These are phyloP conservation scores for Tryphoninae sp. DNA, from an alignment of 2,888 invertebrate genomes.

Conservation along the genomic window DNA sequence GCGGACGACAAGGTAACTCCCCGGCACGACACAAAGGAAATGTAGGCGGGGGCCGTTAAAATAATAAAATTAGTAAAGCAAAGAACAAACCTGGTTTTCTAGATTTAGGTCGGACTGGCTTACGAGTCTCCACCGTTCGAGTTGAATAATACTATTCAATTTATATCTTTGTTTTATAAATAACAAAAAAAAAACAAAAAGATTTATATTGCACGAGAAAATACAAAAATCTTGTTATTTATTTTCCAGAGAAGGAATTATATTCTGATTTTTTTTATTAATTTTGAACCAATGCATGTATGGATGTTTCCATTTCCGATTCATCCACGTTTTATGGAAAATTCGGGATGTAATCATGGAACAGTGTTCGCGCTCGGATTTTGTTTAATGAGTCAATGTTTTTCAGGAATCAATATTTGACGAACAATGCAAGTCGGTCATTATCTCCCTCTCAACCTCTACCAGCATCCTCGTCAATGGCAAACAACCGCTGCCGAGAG, in stretches of 20 bases:
- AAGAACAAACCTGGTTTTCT: slow-evolving; percentile 41
- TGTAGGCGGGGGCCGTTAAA: slow-evolving; percentile 16
- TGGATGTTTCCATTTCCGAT: background rate
- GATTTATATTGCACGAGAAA: background rate
- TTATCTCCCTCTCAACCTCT: background rate
- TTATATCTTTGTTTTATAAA: background rate
- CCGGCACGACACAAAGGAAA: slow-evolving; percentile 38
- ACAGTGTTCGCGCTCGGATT: too few species aligned
- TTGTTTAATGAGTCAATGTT: background rate
- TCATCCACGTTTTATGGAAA: too few species aligned
- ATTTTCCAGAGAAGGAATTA: background rate
- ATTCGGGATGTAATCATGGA: too few species aligned
- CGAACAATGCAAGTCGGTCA: background rate
- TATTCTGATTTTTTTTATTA: background rate
- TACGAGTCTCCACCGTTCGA: slow-evolving; percentile 6
- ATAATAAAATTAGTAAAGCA: slow-evolving; percentile 47
- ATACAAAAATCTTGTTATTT: background rate
- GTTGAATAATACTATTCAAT: background rate
- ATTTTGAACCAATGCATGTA: background rate
- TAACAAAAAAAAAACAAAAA: background rate
- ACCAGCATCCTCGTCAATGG: background rate
- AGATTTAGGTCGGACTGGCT: slow-evolving; percentile 24
- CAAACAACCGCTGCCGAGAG: background rate
- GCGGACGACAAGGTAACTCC: slow-evolving; percentile 39
- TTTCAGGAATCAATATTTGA: background rate